A percentile compares a stretch with the other conserved stretches of the same genome.
phyloP scores from a whole-genome alignment of 1,140 invertebrate species.

The Ectropis grisescens region DNA sequence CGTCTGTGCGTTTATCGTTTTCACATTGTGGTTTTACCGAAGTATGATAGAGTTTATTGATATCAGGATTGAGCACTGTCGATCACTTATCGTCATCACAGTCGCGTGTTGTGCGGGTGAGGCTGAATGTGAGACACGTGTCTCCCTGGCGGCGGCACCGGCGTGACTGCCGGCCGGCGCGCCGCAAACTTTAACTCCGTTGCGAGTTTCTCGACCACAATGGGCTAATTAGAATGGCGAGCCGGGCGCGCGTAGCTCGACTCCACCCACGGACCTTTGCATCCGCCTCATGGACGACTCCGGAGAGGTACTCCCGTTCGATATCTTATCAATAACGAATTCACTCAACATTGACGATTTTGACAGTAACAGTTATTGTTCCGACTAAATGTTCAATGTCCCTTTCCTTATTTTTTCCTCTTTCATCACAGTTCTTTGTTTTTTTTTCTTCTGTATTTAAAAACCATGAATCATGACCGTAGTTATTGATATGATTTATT shows the following conservation, averaged over 20 bases:
- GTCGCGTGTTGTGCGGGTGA: constrained; percentile 25
- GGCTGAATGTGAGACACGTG: constrained; percentile 23
- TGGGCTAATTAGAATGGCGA: constrained; percentile 67
- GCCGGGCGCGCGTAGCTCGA: constrained; percentile 34
- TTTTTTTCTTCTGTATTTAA: no score
- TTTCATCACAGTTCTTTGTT: no score
- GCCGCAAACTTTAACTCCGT: constrained; percentile 49
- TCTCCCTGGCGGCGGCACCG: constrained; percentile 45
- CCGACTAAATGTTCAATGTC: no score
- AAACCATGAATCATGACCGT: no score
- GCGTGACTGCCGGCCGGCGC: constrained; percentile 44
- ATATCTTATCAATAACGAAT: constrained; percentile 26
- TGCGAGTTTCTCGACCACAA: constrained; percentile 63
- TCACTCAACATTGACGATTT: constrained; percentile 2
- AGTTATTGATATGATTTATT: no score
- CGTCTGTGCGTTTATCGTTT: constrained; percentile 13
- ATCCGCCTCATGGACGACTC: constrained; percentile 53
- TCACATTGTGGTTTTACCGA: constrained; percentile 29
- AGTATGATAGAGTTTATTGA: constrained; percentile 23
- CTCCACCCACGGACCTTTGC: constrained; percentile 60
- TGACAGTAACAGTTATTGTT: no score
- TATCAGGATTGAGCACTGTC: constrained; percentile 40
- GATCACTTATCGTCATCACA: constrained; percentile 57
- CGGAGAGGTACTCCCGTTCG: constrained; percentile 31
- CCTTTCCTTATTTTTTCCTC: no score